Conservation (phyloP, 2,888 invertebrate genomes). For the Chrysolina haemoptera region DNA sequence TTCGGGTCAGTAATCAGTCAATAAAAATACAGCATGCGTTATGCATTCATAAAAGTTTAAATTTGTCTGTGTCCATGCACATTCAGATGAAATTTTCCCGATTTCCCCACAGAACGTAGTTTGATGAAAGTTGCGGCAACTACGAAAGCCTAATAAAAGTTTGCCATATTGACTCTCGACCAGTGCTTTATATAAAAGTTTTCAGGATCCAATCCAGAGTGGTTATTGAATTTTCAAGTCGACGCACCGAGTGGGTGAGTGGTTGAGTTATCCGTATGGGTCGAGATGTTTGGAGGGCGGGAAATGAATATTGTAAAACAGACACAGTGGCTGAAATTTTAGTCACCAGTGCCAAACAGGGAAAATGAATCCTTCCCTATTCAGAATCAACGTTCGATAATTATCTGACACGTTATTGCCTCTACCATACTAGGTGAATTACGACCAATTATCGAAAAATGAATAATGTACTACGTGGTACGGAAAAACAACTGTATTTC, state of each 20-base stretch:
- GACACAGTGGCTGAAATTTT: too few species aligned
- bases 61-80: neutral
- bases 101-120: slow-evolving; percentile 30
- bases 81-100: slow-evolving; percentile 1
- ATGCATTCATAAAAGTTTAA: neutral
- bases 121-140: slow-evolving; percentile 37
- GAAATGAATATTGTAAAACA: too few species aligned
- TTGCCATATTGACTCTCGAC: slow-evolving; percentile 42
- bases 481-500: too few species aligned
- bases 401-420: too few species aligned
- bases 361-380: too few species aligned
- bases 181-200: slow-evolving; percentile 35
- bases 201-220: slow-evolving; percentile 6
- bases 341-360: too few species aligned
- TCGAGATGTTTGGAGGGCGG: neutral
- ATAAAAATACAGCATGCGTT: neutral
- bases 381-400: too few species aligned
- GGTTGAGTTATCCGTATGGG: neutral
- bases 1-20: too few species aligned
- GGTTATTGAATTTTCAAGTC: slow-evolving; percentile 16
- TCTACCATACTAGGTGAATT: too few species aligned
- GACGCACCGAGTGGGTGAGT: neutral
- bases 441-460: too few species aligned
- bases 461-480: too few species aligned
- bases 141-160: slow-evolving; percentile 39